Evolutionary conservation across 2,888 invertebrate genomes (phyloP), one percentile per base, ranked within the genome.

Genomic region (Ctena decussata): DNA sequence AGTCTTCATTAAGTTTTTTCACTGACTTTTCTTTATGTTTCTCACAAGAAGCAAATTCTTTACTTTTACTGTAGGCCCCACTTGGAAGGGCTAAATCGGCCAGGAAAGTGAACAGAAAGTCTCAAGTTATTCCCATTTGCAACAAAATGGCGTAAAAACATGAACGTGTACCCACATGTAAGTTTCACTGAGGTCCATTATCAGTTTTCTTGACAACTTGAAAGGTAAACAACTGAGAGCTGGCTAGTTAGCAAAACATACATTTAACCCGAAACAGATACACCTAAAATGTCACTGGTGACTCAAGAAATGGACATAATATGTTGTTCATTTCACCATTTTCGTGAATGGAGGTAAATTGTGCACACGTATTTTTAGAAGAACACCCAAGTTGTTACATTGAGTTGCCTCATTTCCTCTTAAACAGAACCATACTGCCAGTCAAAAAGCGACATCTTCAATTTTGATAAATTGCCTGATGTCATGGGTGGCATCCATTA

Each of bases 311-410:
- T 35, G 65, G 24, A 65, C 65, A 65, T 15, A 32, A 6, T 35
- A 21, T 65, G 18, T 24, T 65, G 60, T 65, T 65, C 21, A 65
- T 32, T 32, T 32, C 21, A 18, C 65, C 65, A 35, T 65, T 65
- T 65, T 65, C 11, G 32, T 65, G 21, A 65, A 65, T 65, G 18
- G 32, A 35, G 18, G 3, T 32, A 18, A 30, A 65, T 65, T 65
- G 65, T 35, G 65, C 65, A 30, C 27, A 60, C 6, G 8, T 60
- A 11, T 30, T 27, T 35, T 30, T 5, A 65, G 2, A n/a, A 65
- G 65, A 65, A 65, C 65, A 65, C 65, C 65, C 65, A 65, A 65
- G 65, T 65, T 35, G 65, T 35, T 65, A 65, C 65, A 65, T 35
- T 24, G 11, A 65, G 32, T 65, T 35, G 65, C 32, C 65, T 30